Conservation (phyloP, 2,797 vertebrate genomes). For the Anguilla obscura region DNA sequence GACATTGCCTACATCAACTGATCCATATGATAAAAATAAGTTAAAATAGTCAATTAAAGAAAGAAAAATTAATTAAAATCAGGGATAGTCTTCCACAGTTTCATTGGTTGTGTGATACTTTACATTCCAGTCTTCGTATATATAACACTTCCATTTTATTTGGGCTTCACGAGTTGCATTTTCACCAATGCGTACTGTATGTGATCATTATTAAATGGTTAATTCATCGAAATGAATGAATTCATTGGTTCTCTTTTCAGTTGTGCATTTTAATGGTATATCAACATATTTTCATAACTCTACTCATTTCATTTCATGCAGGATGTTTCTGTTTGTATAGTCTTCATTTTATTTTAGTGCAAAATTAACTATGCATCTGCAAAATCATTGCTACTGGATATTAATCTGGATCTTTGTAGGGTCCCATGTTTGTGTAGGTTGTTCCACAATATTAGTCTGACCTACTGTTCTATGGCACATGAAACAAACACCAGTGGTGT, state of each 20-base stretch:
- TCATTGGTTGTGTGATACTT: neutral
- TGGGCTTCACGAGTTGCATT: neutral
- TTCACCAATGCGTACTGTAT: neutral
- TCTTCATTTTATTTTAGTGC: neutral
- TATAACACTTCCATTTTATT: neutral
- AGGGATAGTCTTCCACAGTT: neutral
- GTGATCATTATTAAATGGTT: neutral
- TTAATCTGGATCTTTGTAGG: neutral
- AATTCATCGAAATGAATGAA: neutral
- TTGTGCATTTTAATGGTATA: neutral
- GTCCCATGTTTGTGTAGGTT: neutral
- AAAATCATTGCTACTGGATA: neutral
- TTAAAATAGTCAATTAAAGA: neutral
- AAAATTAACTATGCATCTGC: neutral
- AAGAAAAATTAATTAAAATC: neutral
- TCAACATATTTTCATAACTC: too few species aligned
- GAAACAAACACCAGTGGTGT: neutral
- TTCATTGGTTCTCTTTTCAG: neutral
- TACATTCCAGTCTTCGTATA: neutral
- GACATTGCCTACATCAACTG: neutral
- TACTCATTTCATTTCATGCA: too few species aligned
- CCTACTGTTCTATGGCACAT: neutral
- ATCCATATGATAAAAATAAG: neutral
- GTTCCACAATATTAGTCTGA: neutral
- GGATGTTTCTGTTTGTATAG: too few species aligned